Evolutionary conservation across 2,888 invertebrate species (phyloP).

Genomic region (Diadromus collaris): DNA sequence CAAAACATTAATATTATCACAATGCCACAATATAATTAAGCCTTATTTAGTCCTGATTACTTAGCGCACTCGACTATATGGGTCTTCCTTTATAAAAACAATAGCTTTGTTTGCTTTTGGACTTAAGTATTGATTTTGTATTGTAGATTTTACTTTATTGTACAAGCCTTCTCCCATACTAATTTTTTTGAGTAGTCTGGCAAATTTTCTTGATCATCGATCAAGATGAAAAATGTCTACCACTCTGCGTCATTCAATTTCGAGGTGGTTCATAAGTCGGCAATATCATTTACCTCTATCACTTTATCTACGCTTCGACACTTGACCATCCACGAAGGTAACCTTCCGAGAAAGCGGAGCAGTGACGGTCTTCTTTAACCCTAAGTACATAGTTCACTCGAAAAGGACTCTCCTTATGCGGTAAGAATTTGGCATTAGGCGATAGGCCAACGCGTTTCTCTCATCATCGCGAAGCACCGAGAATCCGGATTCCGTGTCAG

Average conservation of each 20-base stretch:
- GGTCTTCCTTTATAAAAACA: too few species aligned
- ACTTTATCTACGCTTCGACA: background rate
- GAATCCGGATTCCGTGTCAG: constrained; percentile 6
- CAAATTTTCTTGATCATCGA: background rate
- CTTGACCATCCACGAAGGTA: background rate
- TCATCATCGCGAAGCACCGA: background rate
- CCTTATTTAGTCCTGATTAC: too few species aligned
- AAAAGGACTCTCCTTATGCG: background rate
- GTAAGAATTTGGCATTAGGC: constrained; percentile 15
- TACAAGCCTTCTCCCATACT: background rate
- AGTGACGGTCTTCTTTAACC: background rate
- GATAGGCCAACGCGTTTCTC: background rate
- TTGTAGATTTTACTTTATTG: background rate
- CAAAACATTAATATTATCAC: too few species aligned
- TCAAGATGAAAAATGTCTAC: background rate
- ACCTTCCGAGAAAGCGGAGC: background rate
- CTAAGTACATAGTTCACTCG: background rate
- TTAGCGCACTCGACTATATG: too few species aligned
- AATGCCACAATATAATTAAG: too few species aligned
- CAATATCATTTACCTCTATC: background rate
- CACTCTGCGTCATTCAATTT: background rate
- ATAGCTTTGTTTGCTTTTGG: background rate
- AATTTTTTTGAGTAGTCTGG: background rate
- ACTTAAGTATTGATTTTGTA: background rate
- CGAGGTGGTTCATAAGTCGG: background rate